Evolutionary conservation across 1,140 invertebrate species (phyloP).

Genomic region (Hycleus phaleratus): DNA sequence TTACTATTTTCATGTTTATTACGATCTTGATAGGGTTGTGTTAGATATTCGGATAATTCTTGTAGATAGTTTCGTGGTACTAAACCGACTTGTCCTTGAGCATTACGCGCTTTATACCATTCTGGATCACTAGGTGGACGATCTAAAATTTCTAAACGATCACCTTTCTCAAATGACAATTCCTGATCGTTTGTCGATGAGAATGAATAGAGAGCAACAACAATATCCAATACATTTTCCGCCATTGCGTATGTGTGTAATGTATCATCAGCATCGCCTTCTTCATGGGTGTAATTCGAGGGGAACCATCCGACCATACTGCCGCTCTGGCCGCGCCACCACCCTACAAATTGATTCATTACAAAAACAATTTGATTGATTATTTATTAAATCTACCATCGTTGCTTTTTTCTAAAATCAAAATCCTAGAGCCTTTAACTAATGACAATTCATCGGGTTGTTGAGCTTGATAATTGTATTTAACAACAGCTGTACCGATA

Average conservation of each 20-base stretch:
- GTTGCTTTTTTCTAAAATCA: slow-evolving; percentile 96
- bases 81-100: slow-evolving; percentile 82
- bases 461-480: slow-evolving; percentile 97
- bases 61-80: slow-evolving; percentile 96
- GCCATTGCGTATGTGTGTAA: slow-evolving; percentile 87
- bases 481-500: slow-evolving; percentile 86
- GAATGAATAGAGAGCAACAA: slow-evolving; percentile 89
- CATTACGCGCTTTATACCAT: slow-evolving; percentile 95
- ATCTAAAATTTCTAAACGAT: slow-evolving; percentile 90
- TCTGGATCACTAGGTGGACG: slow-evolving; percentile 94
- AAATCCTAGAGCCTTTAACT: slow-evolving; percentile 78
- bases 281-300: slow-evolving; percentile 92
- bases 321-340: slow-evolving; percentile 94
- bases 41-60: slow-evolving; percentile 79
- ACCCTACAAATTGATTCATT: slow-evolving; percentile 47
- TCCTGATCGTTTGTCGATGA: slow-evolving; percentile 94
- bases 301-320: slow-evolving; percentile 89
- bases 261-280: slow-evolving; percentile 70
- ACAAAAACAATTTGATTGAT: not conserved
- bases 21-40: slow-evolving; percentile 66
- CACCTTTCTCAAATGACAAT: slow-evolving; percentile 92
- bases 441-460: slow-evolving; percentile 93
- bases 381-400: slow-evolving; percentile 55
- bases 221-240: slow-evolving; percentile 88
- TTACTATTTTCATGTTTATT: slow-evolving; percentile 43